Conservation (phyloP, 2,797 vertebrate genomes). For the Acomys russatus region DNA sequence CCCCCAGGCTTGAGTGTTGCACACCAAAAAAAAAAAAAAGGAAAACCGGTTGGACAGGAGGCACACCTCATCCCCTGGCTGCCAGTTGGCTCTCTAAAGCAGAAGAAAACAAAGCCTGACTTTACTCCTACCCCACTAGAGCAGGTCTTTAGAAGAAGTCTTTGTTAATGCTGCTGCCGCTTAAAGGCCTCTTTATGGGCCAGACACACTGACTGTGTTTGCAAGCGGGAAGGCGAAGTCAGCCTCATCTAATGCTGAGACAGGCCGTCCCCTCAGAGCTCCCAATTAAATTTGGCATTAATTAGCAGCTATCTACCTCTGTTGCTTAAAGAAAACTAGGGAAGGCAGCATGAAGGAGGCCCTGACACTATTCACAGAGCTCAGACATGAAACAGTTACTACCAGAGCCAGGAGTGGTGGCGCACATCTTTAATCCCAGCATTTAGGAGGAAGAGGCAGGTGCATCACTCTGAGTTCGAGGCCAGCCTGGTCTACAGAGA, state of each 20-base stretch:
- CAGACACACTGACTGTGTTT: constrained; percentile 73
- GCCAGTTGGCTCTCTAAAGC: constrained; percentile 60
- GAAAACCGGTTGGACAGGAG: constrained; percentile 75
- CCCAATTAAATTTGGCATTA: constrained; percentile 74
- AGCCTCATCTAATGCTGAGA: constrained; percentile 75
- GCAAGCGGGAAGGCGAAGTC: constrained; percentile 52
- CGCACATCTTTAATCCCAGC: too few species aligned
- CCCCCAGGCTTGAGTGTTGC: neutral
- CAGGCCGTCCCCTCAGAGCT: constrained; percentile 63
- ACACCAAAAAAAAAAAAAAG: neutral
- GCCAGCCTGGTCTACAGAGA: too few species aligned
- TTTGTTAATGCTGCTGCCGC: constrained; percentile 70
- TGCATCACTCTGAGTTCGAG: too few species aligned
- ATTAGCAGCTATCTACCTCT: constrained; percentile 71
- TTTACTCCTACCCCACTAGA: constrained; percentile 58
- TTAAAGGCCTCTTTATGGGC: constrained; percentile 79
- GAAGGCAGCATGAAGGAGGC: neutral
- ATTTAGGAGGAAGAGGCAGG: too few species aligned
- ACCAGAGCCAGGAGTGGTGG: neutral
- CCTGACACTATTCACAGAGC: constrained; percentile 35
- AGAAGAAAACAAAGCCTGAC: constrained; percentile 81
- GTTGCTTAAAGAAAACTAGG: constrained; percentile 59
- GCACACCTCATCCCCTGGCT: constrained; percentile 69
- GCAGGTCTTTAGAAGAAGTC: constrained; percentile 77
- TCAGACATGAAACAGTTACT: constrained; percentile 34